Evolutionary conservation across 1,140 invertebrate species (phyloP), one percentile per base, ranked within the genome.

Genomic region (Drosophila santomea): DNA sequence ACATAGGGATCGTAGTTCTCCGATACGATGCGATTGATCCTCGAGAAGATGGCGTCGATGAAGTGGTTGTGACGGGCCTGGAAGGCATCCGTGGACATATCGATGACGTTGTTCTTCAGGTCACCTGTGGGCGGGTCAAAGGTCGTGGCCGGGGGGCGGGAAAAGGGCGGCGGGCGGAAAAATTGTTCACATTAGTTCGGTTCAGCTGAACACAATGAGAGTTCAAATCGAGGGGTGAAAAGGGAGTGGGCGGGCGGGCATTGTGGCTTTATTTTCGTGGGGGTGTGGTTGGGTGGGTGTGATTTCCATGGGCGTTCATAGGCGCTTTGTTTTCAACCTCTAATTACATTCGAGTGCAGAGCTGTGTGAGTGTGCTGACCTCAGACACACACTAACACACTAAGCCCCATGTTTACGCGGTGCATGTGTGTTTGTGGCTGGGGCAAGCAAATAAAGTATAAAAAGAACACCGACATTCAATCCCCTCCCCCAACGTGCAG

Each of bases 1-100:
- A 95, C 96, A 39, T 97, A 96, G 1, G 96, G 96, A 91, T 97
- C 96, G 86, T 97, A 97, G 47, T 95, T 96, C 47, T 94, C 94
- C 11, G 95, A 93, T 48, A 97, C 92, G 50, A 97, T 96, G 74
- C 95, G 95, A 92, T 97, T 97, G 89, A 97, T 96, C 66, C 96
- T 94, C 28, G 94, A 95, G 45, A 97, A 93, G 73, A 97, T 96
- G 72, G 94, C 96, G 91, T 97, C 96, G 38, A 97, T 95, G 89
- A 96, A 97, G 74, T 95, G 94, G 92, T 97, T 97, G 93, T 97
- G 91, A 2, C 91, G 90, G 44, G 85, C 85, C 57, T 92, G 91
- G 78, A 91, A 92, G 32, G 84, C 91, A 59, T 92, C 91, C 63
- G 75, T 81, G n/a, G 84, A 80, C 91, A 92, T 92, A 54, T 92